These are phyloP conservation scores for Tribolium freemani DNA, from an alignment of 2,888 invertebrate genomes.

Conservation along the genomic window DNA sequence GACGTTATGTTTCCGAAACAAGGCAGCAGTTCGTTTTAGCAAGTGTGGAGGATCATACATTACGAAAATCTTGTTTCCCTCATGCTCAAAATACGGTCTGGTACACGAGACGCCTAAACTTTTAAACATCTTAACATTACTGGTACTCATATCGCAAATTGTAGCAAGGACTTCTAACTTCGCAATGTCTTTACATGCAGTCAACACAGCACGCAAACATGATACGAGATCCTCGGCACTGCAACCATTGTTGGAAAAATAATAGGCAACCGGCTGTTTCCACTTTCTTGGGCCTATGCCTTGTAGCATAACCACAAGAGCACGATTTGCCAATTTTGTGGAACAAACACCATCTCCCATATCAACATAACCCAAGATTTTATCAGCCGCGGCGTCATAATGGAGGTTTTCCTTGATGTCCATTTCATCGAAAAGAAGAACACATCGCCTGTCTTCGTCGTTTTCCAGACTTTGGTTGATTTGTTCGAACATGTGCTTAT, in stretches of 20 bases:
- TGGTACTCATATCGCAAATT: slow-evolving; percentile 46
- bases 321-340: slow-evolving; percentile 36
- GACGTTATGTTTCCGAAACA: slow-evolving; percentile 30
- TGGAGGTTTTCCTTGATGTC: not conserved
- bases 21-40: slow-evolving; percentile 17
- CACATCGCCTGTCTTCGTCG: not conserved
- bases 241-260: slow-evolving; percentile 44
- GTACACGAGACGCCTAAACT: too few relatives aligned
- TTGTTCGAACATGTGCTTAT: slow-evolving; percentile 6
- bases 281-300: slow-evolving; percentile 29
- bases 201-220: slow-evolving; percentile 40
- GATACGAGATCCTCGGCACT: not conserved
- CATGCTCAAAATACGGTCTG: not conserved
- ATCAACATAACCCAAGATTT: too few relatives aligned
- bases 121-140: slow-evolving; percentile 41
- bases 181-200: slow-evolving; percentile 28
- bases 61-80: slow-evolving; percentile 19
- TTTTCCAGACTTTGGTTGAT: not conserved
- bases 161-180: slow-evolving; percentile 40
- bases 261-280: slow-evolving; percentile 50
- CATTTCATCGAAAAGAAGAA: slow-evolving; percentile 11
- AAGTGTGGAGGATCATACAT: slow-evolving; percentile 33
- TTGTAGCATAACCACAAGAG: slow-evolving; percentile 15
- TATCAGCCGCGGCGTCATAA: too few relatives aligned
- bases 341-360: slow-evolving; percentile 1